A percentile compares a stretch with the other conserved stretches of the same genome.
phyloP scores from a whole-genome alignment of 2,113 vertebrate species.

The Meleagris gallopavo region DNA sequence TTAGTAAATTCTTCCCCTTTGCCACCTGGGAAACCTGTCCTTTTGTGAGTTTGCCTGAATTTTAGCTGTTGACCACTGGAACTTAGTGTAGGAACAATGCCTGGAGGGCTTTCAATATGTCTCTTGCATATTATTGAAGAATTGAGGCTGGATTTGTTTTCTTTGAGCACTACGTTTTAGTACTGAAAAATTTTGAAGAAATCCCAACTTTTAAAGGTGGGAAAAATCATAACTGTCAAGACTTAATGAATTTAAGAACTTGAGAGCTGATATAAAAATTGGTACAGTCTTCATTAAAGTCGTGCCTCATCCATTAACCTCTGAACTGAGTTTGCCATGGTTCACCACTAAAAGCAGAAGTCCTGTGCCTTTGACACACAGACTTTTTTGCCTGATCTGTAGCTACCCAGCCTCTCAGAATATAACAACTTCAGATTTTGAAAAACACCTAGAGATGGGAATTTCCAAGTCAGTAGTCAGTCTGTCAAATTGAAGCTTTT shows the following conservation, averaged over 20 bases:
- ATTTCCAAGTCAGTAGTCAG: not conserved
- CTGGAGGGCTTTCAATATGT: not conserved
- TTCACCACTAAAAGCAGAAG: not conserved
- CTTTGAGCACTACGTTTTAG: not conserved
- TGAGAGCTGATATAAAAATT: not conserved
- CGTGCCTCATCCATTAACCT: constrained; percentile 15
- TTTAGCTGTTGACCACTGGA: not conserved
- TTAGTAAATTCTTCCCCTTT: not conserved
- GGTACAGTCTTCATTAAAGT: not conserved
- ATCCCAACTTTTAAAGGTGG: not conserved
- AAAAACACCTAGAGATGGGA: not conserved
- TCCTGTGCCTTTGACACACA: not conserved
- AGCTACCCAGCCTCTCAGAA: not conserved
- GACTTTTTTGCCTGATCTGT: not conserved
- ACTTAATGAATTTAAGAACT: not conserved
- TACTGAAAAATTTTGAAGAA: not conserved
- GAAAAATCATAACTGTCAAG: not conserved
- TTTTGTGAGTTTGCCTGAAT: not conserved
- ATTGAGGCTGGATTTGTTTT: not conserved
- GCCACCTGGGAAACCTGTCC: not conserved
- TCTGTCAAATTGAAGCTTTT: not conserved
- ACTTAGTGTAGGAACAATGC: not conserved
- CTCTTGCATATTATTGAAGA: not conserved
- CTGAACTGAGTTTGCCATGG: not conserved
- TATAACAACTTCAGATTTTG: not conserved